phyloP scores from a whole-genome alignment of 2,888 invertebrate species.

The Euphydryas editha region DNA sequence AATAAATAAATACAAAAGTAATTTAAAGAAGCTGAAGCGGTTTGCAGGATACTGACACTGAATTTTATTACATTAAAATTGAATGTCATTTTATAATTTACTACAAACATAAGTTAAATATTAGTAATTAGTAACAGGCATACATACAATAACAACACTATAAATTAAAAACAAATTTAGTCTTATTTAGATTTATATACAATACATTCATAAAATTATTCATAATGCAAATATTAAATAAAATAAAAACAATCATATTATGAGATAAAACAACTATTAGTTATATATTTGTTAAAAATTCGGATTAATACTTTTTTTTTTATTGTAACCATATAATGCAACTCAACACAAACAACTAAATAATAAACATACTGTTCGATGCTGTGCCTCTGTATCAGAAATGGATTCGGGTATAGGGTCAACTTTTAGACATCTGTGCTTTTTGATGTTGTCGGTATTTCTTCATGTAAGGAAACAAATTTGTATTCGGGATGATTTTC shows the following conservation, averaged over 20 bases:
- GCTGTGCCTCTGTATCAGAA: constrained; percentile 45
- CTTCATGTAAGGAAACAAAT: constrained; percentile 66
- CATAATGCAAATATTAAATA: not conserved
- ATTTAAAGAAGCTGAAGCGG: constrained; percentile 38
- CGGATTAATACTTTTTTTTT: not conserved
- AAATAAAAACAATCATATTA: not conserved
- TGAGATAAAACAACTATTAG: not conserved
- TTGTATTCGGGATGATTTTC: constrained; percentile 77
- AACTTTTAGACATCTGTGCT: constrained; percentile 73
- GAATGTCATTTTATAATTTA: not conserved
- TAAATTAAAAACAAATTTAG: not conserved
- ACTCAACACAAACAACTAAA: constrained; percentile 54
- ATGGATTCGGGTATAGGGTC: constrained; percentile 30
- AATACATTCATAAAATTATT: not conserved
- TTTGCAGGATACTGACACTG: constrained; percentile 5
- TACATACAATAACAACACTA: not conserved
- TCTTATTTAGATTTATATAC: not conserved
- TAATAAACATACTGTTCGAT: constrained; percentile 73
- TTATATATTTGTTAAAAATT: not conserved
- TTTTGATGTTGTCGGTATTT: constrained; percentile 66
- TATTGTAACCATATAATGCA: constrained; percentile 40
- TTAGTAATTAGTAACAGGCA: constrained; percentile 27
- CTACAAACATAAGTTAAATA: not conserved
- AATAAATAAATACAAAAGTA: constrained; percentile 57
- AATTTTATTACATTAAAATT: not conserved